Percentiles rank a stretch among this genome's conserved stretches.
Conservation (phyloP, 2,888 invertebrate species). For the Protonemura montana region DNA sequence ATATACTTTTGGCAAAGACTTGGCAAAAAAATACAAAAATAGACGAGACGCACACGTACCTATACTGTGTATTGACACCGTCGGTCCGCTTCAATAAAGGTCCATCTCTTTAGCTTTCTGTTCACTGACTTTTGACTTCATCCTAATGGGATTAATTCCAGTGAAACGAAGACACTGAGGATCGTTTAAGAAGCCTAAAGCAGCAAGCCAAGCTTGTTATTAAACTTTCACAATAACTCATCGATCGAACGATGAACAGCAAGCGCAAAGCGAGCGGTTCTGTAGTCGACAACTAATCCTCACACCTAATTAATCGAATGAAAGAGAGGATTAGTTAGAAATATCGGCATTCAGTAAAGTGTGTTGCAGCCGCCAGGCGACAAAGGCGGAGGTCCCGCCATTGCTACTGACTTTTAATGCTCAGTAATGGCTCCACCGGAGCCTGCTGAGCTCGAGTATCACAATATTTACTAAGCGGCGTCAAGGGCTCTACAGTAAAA, state of each 20-base stretch:
- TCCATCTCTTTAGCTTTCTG: constrained; percentile 36
- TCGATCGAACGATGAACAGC: background rate
- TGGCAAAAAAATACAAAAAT: background rate
- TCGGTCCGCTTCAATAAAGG: constrained; percentile 28
- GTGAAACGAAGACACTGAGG: constrained; percentile 5
- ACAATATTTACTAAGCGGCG: no score
- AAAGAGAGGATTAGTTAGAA: constrained; percentile 5
- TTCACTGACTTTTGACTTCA: constrained; percentile 38
- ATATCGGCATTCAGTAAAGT: background rate
- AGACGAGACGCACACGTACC: background rate
- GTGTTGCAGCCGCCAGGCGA: background rate
- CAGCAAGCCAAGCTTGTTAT: background rate
- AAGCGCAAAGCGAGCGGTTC: background rate
- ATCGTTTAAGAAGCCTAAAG: background rate
- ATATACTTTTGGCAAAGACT: constrained; percentile 29
- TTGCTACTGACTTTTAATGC: background rate
- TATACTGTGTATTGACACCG: background rate
- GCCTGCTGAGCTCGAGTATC: background rate
- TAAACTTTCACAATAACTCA: constrained; percentile 39
- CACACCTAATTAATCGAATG: constrained; percentile 12
- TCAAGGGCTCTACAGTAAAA: no score
- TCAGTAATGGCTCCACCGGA: background rate
- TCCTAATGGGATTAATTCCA: constrained; percentile 38
- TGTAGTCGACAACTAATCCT: background rate
- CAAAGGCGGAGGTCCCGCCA: background rate